A percentile compares a stretch with the other conserved stretches of the same genome.
Evolutionary conservation across 1,140 invertebrate genomes (phyloP).

Genomic region (Drosophila bocqueti): DNA sequence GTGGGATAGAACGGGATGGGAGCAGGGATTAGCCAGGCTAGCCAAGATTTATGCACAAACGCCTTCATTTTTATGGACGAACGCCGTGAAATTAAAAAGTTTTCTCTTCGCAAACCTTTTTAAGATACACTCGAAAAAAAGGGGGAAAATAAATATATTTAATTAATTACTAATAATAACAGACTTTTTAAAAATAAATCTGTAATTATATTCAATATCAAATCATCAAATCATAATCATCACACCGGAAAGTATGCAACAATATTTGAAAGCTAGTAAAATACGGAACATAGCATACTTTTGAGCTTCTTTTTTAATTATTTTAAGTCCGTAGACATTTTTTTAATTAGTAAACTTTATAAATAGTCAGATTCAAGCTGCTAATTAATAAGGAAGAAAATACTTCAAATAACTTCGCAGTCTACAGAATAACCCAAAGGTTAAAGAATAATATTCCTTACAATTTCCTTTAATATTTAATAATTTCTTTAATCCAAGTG

Average conservation of each 20-base stretch:
- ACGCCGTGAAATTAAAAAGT: conserved; percentile 74
- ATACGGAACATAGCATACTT: not conserved
- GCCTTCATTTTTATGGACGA: conserved; percentile 71
- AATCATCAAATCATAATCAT: not conserved
- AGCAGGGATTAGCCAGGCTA: conserved; percentile 60
- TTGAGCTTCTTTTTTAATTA: not conserved
- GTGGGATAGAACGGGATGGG: not conserved
- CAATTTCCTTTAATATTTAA: not conserved
- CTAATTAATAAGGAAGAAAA: too few species aligned
- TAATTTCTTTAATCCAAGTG: not conserved
- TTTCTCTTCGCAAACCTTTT: conserved; percentile 43
- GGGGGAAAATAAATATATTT: not conserved
- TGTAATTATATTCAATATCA: not conserved
- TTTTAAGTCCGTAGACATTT: not conserved
- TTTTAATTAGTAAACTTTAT: not conserved
- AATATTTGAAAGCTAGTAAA: not conserved
- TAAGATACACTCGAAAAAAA: not conserved
- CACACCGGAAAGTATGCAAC: not conserved
- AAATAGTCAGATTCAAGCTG: too few species aligned
- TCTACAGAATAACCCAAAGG: too few species aligned
- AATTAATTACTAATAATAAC: too few species aligned
- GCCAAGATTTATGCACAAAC: conserved; percentile 76
- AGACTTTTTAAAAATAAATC: not conserved
- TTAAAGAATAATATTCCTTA: too few species aligned
- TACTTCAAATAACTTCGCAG: too few species aligned